A percentile compares a stretch with the other conserved stretches of the same genome.
Evolutionary conservation across 2,888 invertebrate genomes (phyloP).

Genomic region (Pristionchus fissidentatus): DNA sequence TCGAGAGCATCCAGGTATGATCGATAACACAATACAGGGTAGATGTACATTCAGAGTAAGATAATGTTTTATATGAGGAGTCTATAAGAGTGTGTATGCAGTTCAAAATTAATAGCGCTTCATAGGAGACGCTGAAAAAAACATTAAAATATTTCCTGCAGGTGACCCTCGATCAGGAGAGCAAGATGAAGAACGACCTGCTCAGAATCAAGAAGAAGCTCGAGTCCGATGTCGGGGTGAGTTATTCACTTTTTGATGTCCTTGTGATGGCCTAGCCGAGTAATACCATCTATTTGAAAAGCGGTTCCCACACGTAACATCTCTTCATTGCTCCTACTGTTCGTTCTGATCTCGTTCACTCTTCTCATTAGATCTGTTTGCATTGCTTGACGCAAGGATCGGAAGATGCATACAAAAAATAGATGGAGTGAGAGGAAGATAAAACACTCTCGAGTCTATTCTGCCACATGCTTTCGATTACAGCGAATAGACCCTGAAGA

Average conservation of each 20-base stretch:
- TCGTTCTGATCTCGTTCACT: background rate
- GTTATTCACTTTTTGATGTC: background rate
- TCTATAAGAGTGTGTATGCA: background rate
- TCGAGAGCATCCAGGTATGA: constrained; percentile 91
- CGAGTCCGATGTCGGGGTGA: constrained; percentile 95
- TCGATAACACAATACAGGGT: background rate
- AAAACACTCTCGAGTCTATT: too few relatives aligned
- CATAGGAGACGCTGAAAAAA: background rate
- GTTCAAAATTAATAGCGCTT: background rate
- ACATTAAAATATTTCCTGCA: constrained; percentile 76
- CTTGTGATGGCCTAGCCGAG: background rate
- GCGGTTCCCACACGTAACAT: background rate
- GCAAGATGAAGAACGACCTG: constrained; percentile 83
- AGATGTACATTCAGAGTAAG: background rate
- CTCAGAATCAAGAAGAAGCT: constrained; percentile 88
- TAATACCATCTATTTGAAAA: background rate
- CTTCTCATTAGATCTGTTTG: constrained; percentile 14
- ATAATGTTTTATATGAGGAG: background rate
- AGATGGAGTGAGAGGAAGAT: background rate
- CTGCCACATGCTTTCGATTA: too few relatives aligned
- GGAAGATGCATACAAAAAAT: background rate
- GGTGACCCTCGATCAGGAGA: constrained; percentile 96
- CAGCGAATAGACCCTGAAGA: too few relatives aligned
- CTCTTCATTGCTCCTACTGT: background rate
- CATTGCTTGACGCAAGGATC: background rate